Conservation (phyloP, 2,888 invertebrate species). For the Tuberolachnus salignus region DNA sequence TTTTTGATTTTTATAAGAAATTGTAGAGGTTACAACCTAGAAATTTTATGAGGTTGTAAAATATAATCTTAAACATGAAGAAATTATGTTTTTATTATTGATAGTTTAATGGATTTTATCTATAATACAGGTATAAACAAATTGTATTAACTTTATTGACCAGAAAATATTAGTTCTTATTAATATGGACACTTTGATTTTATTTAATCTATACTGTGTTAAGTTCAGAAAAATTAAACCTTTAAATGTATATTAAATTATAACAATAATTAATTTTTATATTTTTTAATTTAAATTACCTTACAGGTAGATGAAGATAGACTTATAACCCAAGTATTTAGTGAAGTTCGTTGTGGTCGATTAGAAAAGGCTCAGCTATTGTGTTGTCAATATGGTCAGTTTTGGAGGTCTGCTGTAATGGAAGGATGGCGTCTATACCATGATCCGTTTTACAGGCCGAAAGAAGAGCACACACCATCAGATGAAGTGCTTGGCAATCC, state of each 20-base stretch:
- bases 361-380: slow-evolving; percentile 83
- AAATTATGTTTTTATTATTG: too few relatives aligned
- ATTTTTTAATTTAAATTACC: slow-evolving; percentile 1
- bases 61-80: too few relatives aligned
- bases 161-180: neutral
- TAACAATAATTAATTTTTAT: neutral
- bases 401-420: slow-evolving; percentile 87
- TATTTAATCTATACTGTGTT: too few relatives aligned
- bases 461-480: slow-evolving; percentile 58
- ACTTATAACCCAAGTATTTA: slow-evolving; percentile 71
- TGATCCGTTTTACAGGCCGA: slow-evolving; percentile 76
- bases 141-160: too few relatives aligned
- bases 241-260: neutral
- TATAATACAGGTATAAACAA: too few relatives aligned
- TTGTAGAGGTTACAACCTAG: too few relatives aligned
- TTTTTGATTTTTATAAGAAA: too few relatives aligned
- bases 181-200: neutral
- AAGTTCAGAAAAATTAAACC: neutral
- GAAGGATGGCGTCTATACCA: slow-evolving; percentile 90
- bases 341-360: slow-evolving; percentile 82
- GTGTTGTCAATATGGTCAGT: slow-evolving; percentile 85
- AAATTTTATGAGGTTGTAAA: too few relatives aligned
- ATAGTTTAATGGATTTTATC: too few relatives aligned
- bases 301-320: slow-evolving; percentile 73
- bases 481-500: slow-evolving; percentile 79